Evolutionary conservation across 2,888 invertebrate genomes (phyloP).

Genomic region (Mimumesa dahlbomi): DNA sequence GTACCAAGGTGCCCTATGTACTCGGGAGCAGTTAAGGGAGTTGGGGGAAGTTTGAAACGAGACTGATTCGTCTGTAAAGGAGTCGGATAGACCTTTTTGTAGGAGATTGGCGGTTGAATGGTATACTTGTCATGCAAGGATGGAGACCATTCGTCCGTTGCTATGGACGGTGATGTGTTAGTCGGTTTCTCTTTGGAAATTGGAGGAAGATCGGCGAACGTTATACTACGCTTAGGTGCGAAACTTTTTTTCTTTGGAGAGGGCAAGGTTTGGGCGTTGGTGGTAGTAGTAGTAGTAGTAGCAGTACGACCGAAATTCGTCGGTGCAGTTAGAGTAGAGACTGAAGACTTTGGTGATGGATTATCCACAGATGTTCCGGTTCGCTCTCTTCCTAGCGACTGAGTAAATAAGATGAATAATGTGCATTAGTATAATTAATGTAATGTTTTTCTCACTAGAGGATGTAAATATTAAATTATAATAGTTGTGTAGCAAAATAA

Average conservation of each 20-base stretch:
- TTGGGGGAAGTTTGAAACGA: slow-evolving; percentile 76
- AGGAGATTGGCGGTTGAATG: slow-evolving; percentile 45
- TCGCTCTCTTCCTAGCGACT: slow-evolving; percentile 72
- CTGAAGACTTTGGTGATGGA: slow-evolving; percentile 60
- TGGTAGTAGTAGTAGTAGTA: slow-evolving; percentile 50
- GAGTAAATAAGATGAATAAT: slow-evolving; percentile 66
- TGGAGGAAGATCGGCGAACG: slow-evolving; percentile 71
- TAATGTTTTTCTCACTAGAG: slow-evolving; percentile 3
- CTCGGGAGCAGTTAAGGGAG: slow-evolving; percentile 75
- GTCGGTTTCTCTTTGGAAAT: slow-evolving; percentile 39
- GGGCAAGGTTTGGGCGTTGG: slow-evolving; percentile 68
- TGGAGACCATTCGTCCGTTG: slow-evolving; percentile 49
- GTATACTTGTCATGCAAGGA: slow-evolving; percentile 60
- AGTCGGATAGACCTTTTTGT: slow-evolving; percentile 46
- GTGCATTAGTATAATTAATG: slow-evolving; percentile 56
- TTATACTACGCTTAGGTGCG: slow-evolving; percentile 71
- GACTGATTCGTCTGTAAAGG: slow-evolving; percentile 54
- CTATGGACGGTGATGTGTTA: slow-evolving; percentile 30
- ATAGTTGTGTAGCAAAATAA: neutral
- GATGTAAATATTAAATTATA: neutral
- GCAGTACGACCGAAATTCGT: slow-evolving; percentile 63
- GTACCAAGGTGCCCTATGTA: slow-evolving; percentile 65
- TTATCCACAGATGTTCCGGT: slow-evolving; percentile 74
- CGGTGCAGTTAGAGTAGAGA: slow-evolving; percentile 54
- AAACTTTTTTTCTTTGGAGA: slow-evolving; percentile 62